Evolutionary conservation across 2,888 invertebrate genomes (phyloP), one percentile per base, ranked within the genome.

Genomic region (Molanna angustata): DNA sequence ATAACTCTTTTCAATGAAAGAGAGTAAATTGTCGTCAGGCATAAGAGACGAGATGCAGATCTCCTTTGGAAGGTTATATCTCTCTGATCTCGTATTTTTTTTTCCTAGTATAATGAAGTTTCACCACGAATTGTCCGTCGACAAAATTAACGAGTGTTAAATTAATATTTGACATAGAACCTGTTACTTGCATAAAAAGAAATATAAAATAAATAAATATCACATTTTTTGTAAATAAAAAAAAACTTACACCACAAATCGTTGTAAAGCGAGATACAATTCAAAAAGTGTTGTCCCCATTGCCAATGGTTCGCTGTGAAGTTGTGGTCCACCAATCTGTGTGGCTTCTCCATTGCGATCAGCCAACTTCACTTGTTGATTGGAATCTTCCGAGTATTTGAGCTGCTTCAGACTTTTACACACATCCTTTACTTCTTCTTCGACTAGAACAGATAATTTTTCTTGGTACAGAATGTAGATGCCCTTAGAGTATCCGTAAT

Each of bases 211-310:
- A 27, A 27, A 27, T 27, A 27, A 27, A 27, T 27, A 27, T 6
- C 6, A 27, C 27, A 11, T 27, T 27, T 7, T 21, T 16, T 48
- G 18, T 37, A 1, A 32, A 19, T 21, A 27, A 19, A 19, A 42
- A 16, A 21, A 20, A 7, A 80, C 87, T 78, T 74, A 83, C 80
- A 80, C 76, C 37, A 87, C 80, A 73, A 94, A 94, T 70, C 94
- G 85, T 68, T 95, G 94, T 49, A 97, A 72, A 1, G 91, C 85
- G 59, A 97, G 79, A 71, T 97, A 97, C 6, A 97, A 76, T 69
- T 96, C 94, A 69, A 97, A 94, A 45, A 97, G 73, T 2, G 90
- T 87, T 1, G 94, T 94, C 0, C 93, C 93, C 79, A 90, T 85
- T 1, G 84, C 82, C 33, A 92, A 71, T 11, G 87, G 85, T 60